Evolutionary conservation across 2,797 vertebrate species (phyloP).

Genomic region (Schizopygopsis malacanthus): DNA sequence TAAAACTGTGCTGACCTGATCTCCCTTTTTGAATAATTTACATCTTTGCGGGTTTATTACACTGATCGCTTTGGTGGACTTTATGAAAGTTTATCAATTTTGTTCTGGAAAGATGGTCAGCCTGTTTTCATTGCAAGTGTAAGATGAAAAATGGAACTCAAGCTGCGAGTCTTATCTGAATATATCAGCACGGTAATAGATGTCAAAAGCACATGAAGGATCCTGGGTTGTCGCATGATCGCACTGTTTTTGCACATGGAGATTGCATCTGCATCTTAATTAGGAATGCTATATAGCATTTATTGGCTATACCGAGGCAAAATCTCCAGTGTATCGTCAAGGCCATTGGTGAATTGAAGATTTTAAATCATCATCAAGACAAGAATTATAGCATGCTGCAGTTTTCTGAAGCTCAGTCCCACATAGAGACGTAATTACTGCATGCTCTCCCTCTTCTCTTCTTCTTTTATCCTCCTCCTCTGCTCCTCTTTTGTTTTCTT

Average conservation of each 20-base stretch:
- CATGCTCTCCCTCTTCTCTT: neutral
- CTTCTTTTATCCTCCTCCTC: neutral
- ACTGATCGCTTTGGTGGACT: slow-evolving; percentile 2
- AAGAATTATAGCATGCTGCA: slow-evolving; percentile 31
- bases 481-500: slow-evolving; percentile 20
- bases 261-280: slow-evolving; percentile 28
- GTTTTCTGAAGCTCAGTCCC: slow-evolving; percentile 34
- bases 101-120: neutral
- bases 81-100: slow-evolving; percentile 9
- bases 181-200: neutral
- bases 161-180: neutral
- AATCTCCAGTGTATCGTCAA: slow-evolving; percentile 1
- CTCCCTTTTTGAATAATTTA: neutral
- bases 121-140: slow-evolving; percentile 4
- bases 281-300: slow-evolving; percentile 3
- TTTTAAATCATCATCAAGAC: slow-evolving; percentile 32
- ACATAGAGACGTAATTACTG: slow-evolving; percentile 3
- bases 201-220: slow-evolving; percentile 2
- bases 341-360: slow-evolving; percentile 20
- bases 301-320: slow-evolving; percentile 9
- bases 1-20: neutral
- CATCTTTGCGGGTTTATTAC: neutral
- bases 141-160: neutral
- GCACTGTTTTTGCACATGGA: slow-evolving; percentile 5
- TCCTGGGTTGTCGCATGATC: slow-evolving; percentile 11